These are phyloP conservation scores for Galemys pyrenaicus DNA, from an alignment of 2,113 vertebrate genomes.

Conservation along the genomic window DNA sequence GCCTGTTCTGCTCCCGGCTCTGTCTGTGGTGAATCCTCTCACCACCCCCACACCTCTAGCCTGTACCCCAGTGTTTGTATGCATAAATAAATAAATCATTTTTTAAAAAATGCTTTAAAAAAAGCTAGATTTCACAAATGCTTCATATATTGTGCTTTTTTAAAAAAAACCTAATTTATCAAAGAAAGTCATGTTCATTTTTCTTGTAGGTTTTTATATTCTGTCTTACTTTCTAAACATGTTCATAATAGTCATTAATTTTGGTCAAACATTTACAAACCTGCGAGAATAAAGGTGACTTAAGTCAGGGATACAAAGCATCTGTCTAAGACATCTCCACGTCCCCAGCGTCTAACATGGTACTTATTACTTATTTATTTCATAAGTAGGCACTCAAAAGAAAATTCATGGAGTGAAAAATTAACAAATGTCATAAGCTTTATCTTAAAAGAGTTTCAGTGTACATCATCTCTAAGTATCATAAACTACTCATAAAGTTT, in stretches of 20 bases:
- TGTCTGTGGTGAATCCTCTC: too few relatives aligned
- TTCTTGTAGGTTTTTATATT: neutral
- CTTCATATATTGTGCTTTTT: neutral
- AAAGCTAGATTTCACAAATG: neutral
- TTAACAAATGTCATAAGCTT: neutral
- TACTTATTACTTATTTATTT: neutral
- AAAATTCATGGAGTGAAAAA: neutral
- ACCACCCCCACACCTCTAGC: too few relatives aligned
- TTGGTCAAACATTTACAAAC: neutral
- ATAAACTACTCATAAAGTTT: neutral
- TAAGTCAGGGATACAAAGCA: neutral
- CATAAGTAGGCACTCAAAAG: neutral
- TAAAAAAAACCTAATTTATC: neutral
- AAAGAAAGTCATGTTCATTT: neutral
- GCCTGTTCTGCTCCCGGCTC: too few relatives aligned
- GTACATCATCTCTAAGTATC: neutral
- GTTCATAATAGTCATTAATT: neutral
- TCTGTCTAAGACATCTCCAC: too few relatives aligned
- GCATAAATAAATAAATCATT: too few relatives aligned
- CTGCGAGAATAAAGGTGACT: neutral
- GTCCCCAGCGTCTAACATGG: too few relatives aligned
- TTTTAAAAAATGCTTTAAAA: too few relatives aligned
- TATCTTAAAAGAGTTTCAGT: neutral
- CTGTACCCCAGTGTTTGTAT: too few relatives aligned
- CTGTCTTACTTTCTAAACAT: neutral